phyloP scores from a whole-genome alignment of 2,888 invertebrate genomes.

The Drosophila formosana region DNA sequence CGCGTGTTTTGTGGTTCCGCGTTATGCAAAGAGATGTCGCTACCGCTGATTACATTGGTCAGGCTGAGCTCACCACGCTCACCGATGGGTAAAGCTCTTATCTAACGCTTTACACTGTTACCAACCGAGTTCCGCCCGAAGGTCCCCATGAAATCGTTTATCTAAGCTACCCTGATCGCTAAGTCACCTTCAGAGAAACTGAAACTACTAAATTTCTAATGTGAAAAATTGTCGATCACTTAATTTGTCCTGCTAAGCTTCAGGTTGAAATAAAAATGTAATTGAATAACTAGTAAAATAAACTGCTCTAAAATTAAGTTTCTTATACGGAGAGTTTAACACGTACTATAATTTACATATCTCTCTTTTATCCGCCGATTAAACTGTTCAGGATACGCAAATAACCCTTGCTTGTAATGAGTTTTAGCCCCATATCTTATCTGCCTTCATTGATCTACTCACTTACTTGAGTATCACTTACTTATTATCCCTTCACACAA shows the following conservation, averaged over 20 bases:
- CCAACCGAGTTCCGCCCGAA: too few relatives aligned
- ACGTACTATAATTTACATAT: too few relatives aligned
- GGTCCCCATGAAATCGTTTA: not conserved
- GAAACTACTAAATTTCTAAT: too few relatives aligned
- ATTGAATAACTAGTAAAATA: too few relatives aligned
- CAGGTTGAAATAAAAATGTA: too few relatives aligned
- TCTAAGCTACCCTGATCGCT: not conserved
- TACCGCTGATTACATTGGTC: slow-evolving; percentile 65
- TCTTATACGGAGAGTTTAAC: not conserved
- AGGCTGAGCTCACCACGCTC: slow-evolving; percentile 42
- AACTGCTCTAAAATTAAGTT: too few relatives aligned
- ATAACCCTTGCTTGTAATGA: not conserved
- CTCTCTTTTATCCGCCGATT: not conserved
- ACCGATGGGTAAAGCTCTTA: not conserved
- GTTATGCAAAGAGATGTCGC: slow-evolving; percentile 49
- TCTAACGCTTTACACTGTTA: not conserved
- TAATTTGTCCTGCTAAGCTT: too few relatives aligned
- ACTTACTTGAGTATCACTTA: not conserved
- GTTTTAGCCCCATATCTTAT: not conserved
- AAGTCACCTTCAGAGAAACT: too few relatives aligned
- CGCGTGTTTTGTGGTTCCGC: slow-evolving; percentile 72
- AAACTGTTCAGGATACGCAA: not conserved
- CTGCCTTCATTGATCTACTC: not conserved
- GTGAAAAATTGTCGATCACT: too few relatives aligned
- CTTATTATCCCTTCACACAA: not conserved